These are phyloP conservation scores for Agrotis ipsilon DNA, from an alignment of 2,888 invertebrate genomes.

Conservation along the genomic window DNA sequence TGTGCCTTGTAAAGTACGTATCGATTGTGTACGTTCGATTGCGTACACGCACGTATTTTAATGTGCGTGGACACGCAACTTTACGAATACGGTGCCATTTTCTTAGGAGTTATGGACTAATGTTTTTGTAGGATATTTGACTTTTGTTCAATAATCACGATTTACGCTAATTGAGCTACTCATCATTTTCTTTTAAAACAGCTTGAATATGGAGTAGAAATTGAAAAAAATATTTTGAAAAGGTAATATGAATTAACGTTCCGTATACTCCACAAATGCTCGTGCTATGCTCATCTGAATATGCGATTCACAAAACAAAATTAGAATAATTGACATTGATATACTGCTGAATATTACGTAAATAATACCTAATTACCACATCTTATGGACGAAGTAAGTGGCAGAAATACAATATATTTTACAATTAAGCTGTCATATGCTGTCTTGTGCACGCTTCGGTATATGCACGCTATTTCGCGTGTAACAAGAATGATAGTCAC, in stretches of 20 bases:
- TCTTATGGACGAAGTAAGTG: constrained; percentile 28
- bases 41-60: constrained; percentile 33
- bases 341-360: constrained; percentile 39
- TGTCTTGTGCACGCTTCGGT: constrained; percentile 45
- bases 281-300: not conserved
- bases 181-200: not conserved
- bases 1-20: constrained; percentile 25
- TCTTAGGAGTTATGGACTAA: not conserved
- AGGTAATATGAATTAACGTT: not conserved
- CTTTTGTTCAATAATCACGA: not conserved
- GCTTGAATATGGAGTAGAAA: not conserved
- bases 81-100: constrained; percentile 15
- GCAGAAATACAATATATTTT: constrained; percentile 42
- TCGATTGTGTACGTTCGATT: constrained; percentile 26
- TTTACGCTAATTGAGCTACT: not conserved
- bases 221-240: too few species aligned
- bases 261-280: not conserved
- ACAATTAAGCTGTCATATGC: constrained; percentile 56
- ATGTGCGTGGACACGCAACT: constrained; percentile 40
- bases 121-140: not conserved
- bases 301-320: constrained; percentile 15
- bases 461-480: constrained; percentile 72
- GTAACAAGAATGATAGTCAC: constrained; percentile 50
- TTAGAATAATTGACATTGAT: constrained; percentile 28
- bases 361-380: constrained; percentile 44